These are phyloP conservation scores for Polyergus mexicanus DNA, from an alignment of 1,140 invertebrate species.

Conservation along the genomic window DNA sequence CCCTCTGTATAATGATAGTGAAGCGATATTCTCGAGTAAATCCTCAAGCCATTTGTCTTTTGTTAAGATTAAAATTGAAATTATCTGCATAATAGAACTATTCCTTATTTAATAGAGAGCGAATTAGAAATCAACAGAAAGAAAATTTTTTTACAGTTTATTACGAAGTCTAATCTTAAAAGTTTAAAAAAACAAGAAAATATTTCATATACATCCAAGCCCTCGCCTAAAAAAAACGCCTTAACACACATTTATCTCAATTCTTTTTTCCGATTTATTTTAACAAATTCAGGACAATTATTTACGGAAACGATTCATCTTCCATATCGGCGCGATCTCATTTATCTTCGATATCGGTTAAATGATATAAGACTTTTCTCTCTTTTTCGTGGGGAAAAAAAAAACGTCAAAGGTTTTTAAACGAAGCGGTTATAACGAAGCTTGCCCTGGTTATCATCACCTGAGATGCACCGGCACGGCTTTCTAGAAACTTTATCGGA, in stretches of 20 bases:
- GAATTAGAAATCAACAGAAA: neutral
- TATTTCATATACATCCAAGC: neutral
- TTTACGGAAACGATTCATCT: slow-evolving; percentile 16
- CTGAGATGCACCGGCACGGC: neutral
- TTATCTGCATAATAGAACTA: neutral
- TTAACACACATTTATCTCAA: slow-evolving; percentile 10
- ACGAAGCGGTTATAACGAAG: slow-evolving; percentile 42
- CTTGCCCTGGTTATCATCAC: neutral
- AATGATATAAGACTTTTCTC: neutral
- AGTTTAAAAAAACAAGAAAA: neutral
- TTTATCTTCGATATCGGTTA: slow-evolving; percentile 45
- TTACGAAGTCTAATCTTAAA: neutral
- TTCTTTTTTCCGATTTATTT: slow-evolving; percentile 16
- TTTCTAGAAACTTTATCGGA: slow-evolving; percentile 44
- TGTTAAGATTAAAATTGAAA: neutral
- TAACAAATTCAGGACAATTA: slow-evolving; percentile 40
- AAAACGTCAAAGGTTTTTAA: slow-evolving; percentile 8
- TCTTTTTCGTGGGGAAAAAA: neutral
- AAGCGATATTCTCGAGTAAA: neutral
- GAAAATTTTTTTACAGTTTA: neutral
- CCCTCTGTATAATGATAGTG: slow-evolving; percentile 7
- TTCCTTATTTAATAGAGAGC: neutral
- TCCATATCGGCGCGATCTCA: slow-evolving; percentile 36
- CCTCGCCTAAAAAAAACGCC: too few species aligned
- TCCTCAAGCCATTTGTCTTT: neutral